phyloP scores from a whole-genome alignment of 2,113 vertebrate species.

The Pterocles orientalis region DNA sequence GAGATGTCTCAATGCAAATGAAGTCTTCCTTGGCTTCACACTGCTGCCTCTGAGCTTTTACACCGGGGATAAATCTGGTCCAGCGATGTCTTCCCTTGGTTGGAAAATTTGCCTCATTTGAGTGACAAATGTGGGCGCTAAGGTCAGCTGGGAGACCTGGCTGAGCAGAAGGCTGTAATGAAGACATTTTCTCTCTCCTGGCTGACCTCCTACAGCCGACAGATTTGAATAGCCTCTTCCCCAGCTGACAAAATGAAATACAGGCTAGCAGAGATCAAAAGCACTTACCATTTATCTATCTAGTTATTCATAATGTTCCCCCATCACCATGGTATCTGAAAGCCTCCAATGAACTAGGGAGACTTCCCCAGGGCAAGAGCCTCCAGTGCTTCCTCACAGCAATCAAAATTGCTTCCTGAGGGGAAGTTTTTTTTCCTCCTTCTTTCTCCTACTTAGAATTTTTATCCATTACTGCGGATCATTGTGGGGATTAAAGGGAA shows the following conservation, averaged over 20 bases:
- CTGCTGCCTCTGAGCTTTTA: not conserved
- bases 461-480: conserved; percentile 52
- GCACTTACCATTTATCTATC: conserved; percentile 54
- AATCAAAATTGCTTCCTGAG: conserved; percentile 49
- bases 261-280: conserved; percentile 62
- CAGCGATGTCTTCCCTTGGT: not conserved
- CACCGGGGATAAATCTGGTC: not conserved
- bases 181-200: conserved; percentile 61
- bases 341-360: conserved; percentile 31
- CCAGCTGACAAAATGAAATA: conserved; percentile 61
- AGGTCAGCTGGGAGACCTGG: conserved; percentile 55
- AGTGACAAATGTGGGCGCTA: not conserved
- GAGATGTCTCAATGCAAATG: not conserved
- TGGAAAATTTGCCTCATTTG: conserved; percentile 31
- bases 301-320: conserved; percentile 39
- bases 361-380: conserved; percentile 22
- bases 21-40: not conserved
- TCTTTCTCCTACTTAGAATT: conserved; percentile 17
- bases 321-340: conserved; percentile 51
- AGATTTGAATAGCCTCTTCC: conserved; percentile 63
- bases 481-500: conserved; percentile 42
- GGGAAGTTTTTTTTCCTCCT: not conserved
- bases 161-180: conserved; percentile 63
- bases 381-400: conserved; percentile 46
- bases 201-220: conserved; percentile 55